phyloP scores from a whole-genome alignment of 1,140 invertebrate species.

The Elysia chlorotica region DNA sequence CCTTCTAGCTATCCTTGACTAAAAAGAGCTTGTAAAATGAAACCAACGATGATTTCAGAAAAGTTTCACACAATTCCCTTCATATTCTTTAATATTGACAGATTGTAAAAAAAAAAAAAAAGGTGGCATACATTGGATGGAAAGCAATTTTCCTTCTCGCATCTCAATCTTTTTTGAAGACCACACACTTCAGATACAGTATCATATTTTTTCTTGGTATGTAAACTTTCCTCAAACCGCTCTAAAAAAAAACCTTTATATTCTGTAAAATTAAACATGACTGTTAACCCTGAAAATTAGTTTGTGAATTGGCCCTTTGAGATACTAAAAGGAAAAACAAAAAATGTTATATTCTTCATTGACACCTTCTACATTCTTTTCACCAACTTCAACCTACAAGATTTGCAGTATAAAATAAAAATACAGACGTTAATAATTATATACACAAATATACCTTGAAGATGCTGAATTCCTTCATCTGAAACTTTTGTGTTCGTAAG shows the following conservation, averaged over 20 bases:
- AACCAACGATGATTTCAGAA: neutral
- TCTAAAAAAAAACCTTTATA: too few relatives aligned
- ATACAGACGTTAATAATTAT: neutral
- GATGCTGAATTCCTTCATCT: slow-evolving; percentile 34
- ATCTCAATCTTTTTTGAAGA: too few relatives aligned
- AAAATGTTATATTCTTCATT: neutral
- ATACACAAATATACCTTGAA: slow-evolving; percentile 19
- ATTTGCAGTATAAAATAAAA: too few relatives aligned
- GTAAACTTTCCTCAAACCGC: too few relatives aligned
- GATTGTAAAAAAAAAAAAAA: neutral
- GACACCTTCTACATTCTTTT: neutral
- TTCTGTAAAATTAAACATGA: neutral
- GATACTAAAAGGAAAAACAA: neutral
- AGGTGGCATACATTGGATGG: too few relatives aligned
- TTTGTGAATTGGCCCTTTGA: neutral
- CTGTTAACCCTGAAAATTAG: neutral
- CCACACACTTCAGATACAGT: too few relatives aligned
- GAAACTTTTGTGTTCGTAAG: slow-evolving; percentile 44
- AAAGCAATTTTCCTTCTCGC: too few relatives aligned
- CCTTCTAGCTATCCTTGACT: neutral
- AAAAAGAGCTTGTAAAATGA: neutral
- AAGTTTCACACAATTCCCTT: neutral
- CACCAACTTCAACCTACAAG: too few relatives aligned
- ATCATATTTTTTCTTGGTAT: too few relatives aligned
- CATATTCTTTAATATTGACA: neutral